Evolutionary conservation across 2,113 vertebrate genomes (phyloP), one percentile per base, ranked within the genome.

Genomic region (Chelonoidis abingdonii): DNA sequence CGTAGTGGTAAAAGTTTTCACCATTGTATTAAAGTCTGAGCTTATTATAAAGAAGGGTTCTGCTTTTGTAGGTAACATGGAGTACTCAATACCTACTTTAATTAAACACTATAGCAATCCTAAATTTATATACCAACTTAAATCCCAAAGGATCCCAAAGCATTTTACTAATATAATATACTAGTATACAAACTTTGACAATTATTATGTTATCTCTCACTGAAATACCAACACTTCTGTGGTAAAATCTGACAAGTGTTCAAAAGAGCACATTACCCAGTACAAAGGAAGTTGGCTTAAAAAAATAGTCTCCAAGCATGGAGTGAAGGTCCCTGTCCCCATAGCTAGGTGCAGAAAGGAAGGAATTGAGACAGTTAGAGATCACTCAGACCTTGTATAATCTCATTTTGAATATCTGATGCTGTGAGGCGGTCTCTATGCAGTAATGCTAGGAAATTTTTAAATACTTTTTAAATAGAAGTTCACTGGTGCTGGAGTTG

Each of bases 131-230:
- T 82, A 54, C 56, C 92, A 29, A 78, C 41, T 78, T 78, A 49
- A 59, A 69, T 44, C 27, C 81, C 82, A 44, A 94, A 95, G 87
- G 80, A 93, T 59, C n/a, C 89, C 93, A 89, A 89, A 87, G 24
- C 56, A 44, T 6, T 87, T 85, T 14, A 52, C n/a, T 89, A 38
- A 92, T 87, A 38, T 92, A 69, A 96, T 89, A 90, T 86, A 35
- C 41, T 96, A 80, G 59, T 93, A 75, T 52, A 87, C 24, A 47
- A 83, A 93, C 87, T 50, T 80, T 94, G 93, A 89, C 87, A 93
- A 89, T 92, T 80, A 94, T 75, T 49, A 83, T 79, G 9, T 79
- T 91, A 44, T 81, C 80, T 86, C n/a, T 17, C 47, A 86, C 49
- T 88, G 86, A 94, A 93, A 80, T 57, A 52, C 29, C 96, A 84